Evolutionary conservation across 2,113 vertebrate species (phyloP).

Genomic region (Megalops atlanticus): DNA sequence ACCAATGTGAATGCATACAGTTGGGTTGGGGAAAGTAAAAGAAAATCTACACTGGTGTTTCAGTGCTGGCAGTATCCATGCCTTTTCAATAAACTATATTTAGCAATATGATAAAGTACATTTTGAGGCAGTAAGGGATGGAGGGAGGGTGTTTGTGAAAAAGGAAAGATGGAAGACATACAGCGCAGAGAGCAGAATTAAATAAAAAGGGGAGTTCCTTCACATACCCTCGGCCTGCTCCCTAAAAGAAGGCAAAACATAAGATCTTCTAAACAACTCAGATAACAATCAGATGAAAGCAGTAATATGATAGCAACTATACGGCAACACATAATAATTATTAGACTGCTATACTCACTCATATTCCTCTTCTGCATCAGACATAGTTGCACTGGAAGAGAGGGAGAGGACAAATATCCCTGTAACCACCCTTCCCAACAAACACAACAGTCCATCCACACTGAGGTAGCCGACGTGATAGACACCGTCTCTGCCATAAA

Average conservation of each 20-base stretch:
- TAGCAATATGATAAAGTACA: no score
- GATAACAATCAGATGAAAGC: not conserved
- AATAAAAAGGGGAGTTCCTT: not conserved
- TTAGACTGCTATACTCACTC: slow-evolving; percentile 64
- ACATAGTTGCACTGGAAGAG: slow-evolving; percentile 63
- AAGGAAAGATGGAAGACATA: not conserved
- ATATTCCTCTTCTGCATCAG: slow-evolving; percentile 73
- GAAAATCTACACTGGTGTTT: no score
- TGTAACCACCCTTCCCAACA: slow-evolving; percentile 26
- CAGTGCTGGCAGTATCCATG: no score
- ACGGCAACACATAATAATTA: not conserved
- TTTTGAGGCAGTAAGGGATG: no score
- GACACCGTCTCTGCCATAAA: slow-evolving; percentile 37
- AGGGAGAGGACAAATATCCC: not conserved
- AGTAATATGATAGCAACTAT: slow-evolving; percentile 2
- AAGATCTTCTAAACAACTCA: not conserved
- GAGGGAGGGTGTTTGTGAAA: no score
- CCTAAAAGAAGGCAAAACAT: slow-evolving; percentile 39
- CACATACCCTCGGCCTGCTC: slow-evolving; percentile 62
- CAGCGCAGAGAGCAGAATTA: not conserved
- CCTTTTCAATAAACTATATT: no score
- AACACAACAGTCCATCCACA: not conserved
- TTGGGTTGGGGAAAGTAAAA: no score
- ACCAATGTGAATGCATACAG: no score
- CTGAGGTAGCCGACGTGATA: no score